Conservation (phyloP, 2,113 vertebrate genomes). For the Riparia riparia region DNA sequence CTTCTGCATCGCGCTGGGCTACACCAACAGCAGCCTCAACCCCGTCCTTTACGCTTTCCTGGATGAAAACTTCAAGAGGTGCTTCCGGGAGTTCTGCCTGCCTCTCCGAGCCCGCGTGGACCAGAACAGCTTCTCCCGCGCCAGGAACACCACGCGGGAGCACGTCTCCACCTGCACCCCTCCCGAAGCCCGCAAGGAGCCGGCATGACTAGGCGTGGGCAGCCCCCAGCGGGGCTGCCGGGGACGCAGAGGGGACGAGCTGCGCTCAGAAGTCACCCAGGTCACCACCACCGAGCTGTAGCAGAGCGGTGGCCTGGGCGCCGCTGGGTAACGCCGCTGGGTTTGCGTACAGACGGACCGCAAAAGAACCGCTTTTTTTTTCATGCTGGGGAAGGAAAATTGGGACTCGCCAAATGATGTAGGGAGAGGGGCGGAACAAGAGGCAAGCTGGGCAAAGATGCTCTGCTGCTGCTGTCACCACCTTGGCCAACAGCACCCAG, state of each 20-base stretch:
- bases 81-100: slow-evolving; percentile 93
- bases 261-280: slow-evolving; percentile 84
- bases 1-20: slow-evolving; percentile 94
- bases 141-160: slow-evolving; percentile 79
- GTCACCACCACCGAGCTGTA: slow-evolving; percentile 80
- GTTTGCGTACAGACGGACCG: neutral
- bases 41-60: slow-evolving; percentile 94
- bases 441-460: neutral
- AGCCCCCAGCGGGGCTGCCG: slow-evolving; percentile 59
- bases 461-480: neutral
- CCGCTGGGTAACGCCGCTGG: rapidly evolving
- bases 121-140: slow-evolving; percentile 84
- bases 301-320: neutral
- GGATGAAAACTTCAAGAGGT: slow-evolving; percentile 97
- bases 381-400: neutral
- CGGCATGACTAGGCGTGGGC: slow-evolving; percentile 84
- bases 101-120: slow-evolving; percentile 78
- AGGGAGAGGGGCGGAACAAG: neutral
- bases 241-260: slow-evolving; percentile 60
- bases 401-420: neutral
- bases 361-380: neutral
- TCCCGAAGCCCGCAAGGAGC: slow-evolving; percentile 68
- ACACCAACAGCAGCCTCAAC: slow-evolving; percentile 98
- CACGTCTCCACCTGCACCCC: slow-evolving; percentile 82
- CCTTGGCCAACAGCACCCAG: neutral